These are phyloP conservation scores for Taenaris catops DNA, from an alignment of 2,888 invertebrate genomes.

Conservation along the genomic window DNA sequence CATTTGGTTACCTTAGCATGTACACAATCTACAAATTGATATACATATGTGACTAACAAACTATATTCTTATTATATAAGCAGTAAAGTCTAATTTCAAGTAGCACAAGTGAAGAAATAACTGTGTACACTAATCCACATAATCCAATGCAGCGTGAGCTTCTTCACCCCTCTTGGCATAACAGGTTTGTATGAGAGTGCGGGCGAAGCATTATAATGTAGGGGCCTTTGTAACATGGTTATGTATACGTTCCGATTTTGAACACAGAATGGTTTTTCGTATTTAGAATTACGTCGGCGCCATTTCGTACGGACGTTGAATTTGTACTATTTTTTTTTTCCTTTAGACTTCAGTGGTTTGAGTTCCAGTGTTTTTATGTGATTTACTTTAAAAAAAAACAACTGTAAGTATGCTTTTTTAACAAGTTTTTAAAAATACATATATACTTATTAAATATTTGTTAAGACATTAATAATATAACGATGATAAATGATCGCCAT, in stretches of 20 bases:
- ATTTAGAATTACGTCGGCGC: constrained; percentile 57
- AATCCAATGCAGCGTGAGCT: constrained; percentile 36
- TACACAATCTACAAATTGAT: constrained; percentile 48
- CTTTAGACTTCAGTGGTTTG: constrained; percentile 21
- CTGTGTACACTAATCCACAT: constrained; percentile 29
- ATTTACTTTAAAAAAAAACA: constrained; percentile 9
- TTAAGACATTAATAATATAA: too few relatives aligned
- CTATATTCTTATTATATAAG: constrained; percentile 9
- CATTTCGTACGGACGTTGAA: constrained; percentile 35
- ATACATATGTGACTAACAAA: constrained; percentile 15
- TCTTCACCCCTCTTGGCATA: constrained; percentile 26
- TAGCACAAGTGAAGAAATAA: constrained; percentile 15
- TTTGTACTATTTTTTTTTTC: constrained; percentile 37
- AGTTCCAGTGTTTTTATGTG: too few relatives aligned
- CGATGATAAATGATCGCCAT: too few relatives aligned
- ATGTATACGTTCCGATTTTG: constrained; percentile 52
- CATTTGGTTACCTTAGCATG: constrained; percentile 56
- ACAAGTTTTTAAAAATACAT: too few relatives aligned
- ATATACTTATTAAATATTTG: too few relatives aligned
- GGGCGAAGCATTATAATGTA: constrained; percentile 31
- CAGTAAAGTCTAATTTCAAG: constrained; percentile 26
- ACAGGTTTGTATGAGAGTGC: constrained; percentile 21
- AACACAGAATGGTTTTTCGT: constrained; percentile 52
- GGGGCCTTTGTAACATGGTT: constrained; percentile 35
- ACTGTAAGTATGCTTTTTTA: too few relatives aligned